Evolutionary conservation across 2,113 vertebrate species (phyloP).

Genomic region (Odocoileus hemionus): DNA sequence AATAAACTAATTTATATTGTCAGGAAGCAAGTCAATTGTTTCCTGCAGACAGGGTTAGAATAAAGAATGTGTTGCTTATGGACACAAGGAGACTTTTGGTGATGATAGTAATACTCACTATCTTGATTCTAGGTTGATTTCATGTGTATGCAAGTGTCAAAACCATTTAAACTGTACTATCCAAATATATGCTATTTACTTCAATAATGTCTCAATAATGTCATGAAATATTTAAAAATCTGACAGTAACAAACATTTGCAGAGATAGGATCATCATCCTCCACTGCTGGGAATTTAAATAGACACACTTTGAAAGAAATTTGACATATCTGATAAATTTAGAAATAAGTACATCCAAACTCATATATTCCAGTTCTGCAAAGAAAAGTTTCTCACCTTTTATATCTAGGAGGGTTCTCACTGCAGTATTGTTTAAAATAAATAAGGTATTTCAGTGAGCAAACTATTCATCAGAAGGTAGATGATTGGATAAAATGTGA

Average conservation of each 20-base stretch:
- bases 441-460: neutral
- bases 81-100: neutral
- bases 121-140: conserved; percentile 3
- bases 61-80: neutral
- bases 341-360: neutral
- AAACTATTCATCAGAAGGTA: neutral
- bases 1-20: neutral
- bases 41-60: neutral
- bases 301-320: neutral
- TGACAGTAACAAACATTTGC: neutral
- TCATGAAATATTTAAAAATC: neutral
- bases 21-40: neutral
- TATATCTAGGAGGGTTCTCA: neutral
- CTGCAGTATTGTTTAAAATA: neutral
- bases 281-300: neutral
- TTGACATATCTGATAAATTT: neutral
- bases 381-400: neutral
- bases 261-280: neutral
- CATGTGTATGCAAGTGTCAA: neutral
- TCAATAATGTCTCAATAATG: neutral
- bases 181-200: neutral
- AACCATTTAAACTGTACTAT: neutral
- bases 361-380: neutral
- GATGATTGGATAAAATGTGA: neutral
- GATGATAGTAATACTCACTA: neutral